Base-by-base conservation (phyloP, 2,888 invertebrate genomes). In the Brenthis hecate region DNA sequence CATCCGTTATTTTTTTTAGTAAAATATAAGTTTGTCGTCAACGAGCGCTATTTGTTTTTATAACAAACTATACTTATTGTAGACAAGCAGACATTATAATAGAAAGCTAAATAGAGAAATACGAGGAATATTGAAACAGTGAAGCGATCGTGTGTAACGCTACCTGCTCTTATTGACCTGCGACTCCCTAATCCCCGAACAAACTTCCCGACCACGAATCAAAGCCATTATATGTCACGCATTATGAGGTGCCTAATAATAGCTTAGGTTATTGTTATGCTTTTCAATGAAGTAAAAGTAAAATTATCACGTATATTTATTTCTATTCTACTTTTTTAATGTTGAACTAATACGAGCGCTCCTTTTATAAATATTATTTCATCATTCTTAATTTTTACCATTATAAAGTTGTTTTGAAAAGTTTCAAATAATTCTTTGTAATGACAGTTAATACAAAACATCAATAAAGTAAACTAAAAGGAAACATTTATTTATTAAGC, bases 121-220 rank as follows among this genome's bases (percentile, higher is more conserved):
- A 56, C n/a, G 23, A 50, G 50, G 36, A 55, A 68, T 65, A 50
- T 62, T 51, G 47, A 56, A 60, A 61, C 43, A 61, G 50, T 48
- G 23, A 23, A 51, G 14, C 54, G 63, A 32, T 57, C 66, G 65
- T 69, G 65, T 66, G 80, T 80, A 77, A 76, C 76, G 80, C 86
- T 90, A 90, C 89, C 89, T 89, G 91, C 81, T 78, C 75, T 78
- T 84, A 87, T 85, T 86, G 86, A 89, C 90, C 89, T 85, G 84
- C 82, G 53, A 63, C 81, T 77, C 77, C 77, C 74, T 90, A 88
- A 90, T 89, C 88, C 86, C 82, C 74, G 75, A 80, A 83, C 85
- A 78, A 81, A 84, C 81, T 81, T 75, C 71, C 79, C 77, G 75
- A 80, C 85, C 89, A 89, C 88, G 88, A 85, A 88, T 85, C 83